Evolutionary conservation across 2,797 vertebrate species (phyloP).

Genomic region (Heteromormyrus szaboi): DNA sequence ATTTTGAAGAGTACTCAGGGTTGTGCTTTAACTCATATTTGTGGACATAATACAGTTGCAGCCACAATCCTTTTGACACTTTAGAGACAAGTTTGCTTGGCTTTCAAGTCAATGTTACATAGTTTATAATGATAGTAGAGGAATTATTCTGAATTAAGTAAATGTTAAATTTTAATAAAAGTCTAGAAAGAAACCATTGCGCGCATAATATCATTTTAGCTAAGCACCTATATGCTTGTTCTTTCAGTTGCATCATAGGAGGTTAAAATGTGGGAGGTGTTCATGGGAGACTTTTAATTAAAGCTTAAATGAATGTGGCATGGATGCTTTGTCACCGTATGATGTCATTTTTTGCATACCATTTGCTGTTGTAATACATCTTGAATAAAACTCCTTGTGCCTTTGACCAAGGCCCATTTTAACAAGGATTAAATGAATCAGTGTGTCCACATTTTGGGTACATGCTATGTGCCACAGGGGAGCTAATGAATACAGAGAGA

Average conservation of each 20-base stretch:
- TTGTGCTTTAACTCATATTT: not conserved
- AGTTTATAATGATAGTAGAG: not conserved
- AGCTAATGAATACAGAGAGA: conserved; percentile 30
- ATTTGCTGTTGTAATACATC: not conserved
- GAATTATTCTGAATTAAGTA: not conserved
- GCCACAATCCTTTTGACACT: not conserved
- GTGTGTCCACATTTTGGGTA: conserved; percentile 29
- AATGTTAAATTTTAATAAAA: not conserved
- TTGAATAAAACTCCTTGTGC: too few species aligned
- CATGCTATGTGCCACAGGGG: conserved; percentile 27
- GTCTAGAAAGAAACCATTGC: not conserved
- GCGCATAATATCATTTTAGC: not conserved
- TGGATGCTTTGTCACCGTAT: not conserved
- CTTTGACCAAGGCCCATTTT: not conserved
- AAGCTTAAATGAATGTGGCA: not conserved
- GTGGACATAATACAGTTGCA: not conserved
- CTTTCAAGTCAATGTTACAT: not conserved
- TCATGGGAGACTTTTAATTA: not conserved
- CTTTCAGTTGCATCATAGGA: not conserved
- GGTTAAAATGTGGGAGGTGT: not conserved
- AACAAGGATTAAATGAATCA: not conserved
- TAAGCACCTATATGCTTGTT: not conserved
- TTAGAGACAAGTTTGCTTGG: not conserved
- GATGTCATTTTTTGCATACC: not conserved
- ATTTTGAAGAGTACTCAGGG: not conserved